These are phyloP conservation scores for Paramisgurnus dabryanus DNA, from an alignment of 2,113 vertebrate species.

Conservation along the genomic window DNA sequence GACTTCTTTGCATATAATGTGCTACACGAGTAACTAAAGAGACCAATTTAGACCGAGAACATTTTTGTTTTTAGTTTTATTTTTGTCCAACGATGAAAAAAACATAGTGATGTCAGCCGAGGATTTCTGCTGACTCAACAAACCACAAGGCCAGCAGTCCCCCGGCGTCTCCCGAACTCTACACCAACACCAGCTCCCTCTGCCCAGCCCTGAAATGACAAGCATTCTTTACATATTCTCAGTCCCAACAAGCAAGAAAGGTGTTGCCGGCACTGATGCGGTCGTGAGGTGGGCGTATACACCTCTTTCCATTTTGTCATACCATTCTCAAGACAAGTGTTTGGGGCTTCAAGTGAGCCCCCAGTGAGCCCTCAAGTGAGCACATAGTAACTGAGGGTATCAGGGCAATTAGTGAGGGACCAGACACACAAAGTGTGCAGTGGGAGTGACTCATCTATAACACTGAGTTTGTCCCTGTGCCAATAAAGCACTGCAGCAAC, in stretches of 20 bases:
- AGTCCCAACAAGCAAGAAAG: slow-evolving; percentile 67
- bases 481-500: slow-evolving; percentile 63
- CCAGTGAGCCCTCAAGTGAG: background rate
- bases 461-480: slow-evolving; percentile 63
- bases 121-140: slow-evolving; percentile 29
- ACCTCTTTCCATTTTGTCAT: slow-evolving; percentile 32
- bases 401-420: slow-evolving; percentile 63
- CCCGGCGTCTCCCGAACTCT: slow-evolving; percentile 35
- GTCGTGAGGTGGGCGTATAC: slow-evolving; percentile 55
- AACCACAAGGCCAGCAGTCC: background rate
- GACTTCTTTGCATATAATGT: background rate
- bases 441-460: slow-evolving; percentile 68
- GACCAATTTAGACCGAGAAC: background rate
- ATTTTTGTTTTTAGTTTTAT: background rate
- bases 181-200: slow-evolving; percentile 35
- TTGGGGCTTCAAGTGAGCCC: background rate
- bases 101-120: slow-evolving; percentile 1
- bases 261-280: slow-evolving; percentile 49
- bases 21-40: background rate
- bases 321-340: slow-evolving; percentile 17
- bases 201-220: slow-evolving; percentile 66
- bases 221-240: slow-evolving; percentile 76
- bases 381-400: slow-evolving; percentile 55
- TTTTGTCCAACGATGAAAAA: background rate
- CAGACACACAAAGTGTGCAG: slow-evolving; percentile 41